These are phyloP conservation scores for Hofmannophila pseudospretella DNA, from an alignment of 2,888 invertebrate species.

Conservation along the genomic window DNA sequence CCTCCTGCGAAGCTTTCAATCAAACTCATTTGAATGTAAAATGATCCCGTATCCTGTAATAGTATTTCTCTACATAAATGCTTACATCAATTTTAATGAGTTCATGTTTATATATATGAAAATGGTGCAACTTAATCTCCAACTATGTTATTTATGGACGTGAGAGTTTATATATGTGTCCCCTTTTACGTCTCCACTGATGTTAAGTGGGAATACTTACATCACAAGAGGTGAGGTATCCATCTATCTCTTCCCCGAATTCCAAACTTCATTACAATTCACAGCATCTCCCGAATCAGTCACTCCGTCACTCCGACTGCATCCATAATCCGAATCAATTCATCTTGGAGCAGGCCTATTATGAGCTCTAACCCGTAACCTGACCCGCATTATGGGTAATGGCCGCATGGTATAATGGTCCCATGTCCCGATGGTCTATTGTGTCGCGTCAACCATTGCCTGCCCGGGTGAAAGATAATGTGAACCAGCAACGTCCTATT, in stretches of 20 bases:
- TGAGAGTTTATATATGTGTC: no score
- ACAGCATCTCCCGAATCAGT: slow-evolving; percentile 13
- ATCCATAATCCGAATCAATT: slow-evolving; percentile 49
- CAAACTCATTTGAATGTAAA: no score
- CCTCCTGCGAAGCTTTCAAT: no score
- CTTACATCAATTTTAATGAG: no score
- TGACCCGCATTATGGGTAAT: slow-evolving; percentile 59
- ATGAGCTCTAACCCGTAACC: slow-evolving; percentile 58
- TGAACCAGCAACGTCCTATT: neutral
- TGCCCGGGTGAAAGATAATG: neutral
- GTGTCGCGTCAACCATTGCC: slow-evolving; percentile 21
- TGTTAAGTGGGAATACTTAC: no score
- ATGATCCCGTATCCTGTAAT: no score
- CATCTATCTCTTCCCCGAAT: slow-evolving; percentile 2
- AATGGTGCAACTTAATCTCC: no score
- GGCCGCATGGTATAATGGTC: slow-evolving; percentile 35
- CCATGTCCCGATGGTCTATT: slow-evolving; percentile 33
- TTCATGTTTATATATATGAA: no score
- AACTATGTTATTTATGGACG: no score
- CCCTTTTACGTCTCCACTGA: no score
- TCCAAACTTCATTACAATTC: slow-evolving; percentile 13
- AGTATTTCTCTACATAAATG: no score
- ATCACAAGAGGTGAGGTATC: no score
- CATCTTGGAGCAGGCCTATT: slow-evolving; percentile 54
- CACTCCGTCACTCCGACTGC: slow-evolving; percentile 25